Evolutionary conservation across 2,113 vertebrate species (phyloP).

Genomic region (Leucopsar rothschildi): DNA sequence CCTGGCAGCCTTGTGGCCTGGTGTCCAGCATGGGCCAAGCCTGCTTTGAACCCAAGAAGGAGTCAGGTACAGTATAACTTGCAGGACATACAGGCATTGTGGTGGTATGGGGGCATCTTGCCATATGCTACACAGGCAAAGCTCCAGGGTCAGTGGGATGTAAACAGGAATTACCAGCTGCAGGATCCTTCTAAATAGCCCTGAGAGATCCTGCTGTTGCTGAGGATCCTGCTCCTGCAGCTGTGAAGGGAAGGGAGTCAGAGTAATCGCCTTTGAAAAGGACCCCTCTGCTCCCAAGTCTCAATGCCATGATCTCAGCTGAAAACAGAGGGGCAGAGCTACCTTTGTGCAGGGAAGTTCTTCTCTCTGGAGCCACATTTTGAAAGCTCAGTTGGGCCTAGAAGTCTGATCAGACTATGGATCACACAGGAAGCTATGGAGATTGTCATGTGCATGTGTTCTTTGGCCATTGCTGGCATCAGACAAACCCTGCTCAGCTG

Average conservation of each 20-base stretch:
- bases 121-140: accelerated
- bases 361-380: not conserved
- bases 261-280: not conserved
- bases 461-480: not conserved
- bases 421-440: not conserved
- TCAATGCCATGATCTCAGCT: not conserved
- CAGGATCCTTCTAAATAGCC: not conserved
- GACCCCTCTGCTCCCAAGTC: accelerated
- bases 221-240: not conserved
- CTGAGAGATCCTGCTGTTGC: not conserved
- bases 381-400: not conserved
- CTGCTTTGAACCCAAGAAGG: not conserved
- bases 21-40: not conserved
- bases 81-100: not conserved
- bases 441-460: not conserved
- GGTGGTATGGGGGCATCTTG: not conserved
- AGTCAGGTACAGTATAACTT: not conserved
- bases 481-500: not conserved
- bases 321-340: not conserved
- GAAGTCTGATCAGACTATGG: not conserved
- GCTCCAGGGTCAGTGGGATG: not conserved
- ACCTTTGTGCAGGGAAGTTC: not conserved
- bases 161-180: constrained; percentile 55
- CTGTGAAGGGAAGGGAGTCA: not conserved
- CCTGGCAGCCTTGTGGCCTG: not conserved